Base-by-base conservation (phyloP, 2,888 invertebrate genomes). In the Cerastoderma edule region DNA sequence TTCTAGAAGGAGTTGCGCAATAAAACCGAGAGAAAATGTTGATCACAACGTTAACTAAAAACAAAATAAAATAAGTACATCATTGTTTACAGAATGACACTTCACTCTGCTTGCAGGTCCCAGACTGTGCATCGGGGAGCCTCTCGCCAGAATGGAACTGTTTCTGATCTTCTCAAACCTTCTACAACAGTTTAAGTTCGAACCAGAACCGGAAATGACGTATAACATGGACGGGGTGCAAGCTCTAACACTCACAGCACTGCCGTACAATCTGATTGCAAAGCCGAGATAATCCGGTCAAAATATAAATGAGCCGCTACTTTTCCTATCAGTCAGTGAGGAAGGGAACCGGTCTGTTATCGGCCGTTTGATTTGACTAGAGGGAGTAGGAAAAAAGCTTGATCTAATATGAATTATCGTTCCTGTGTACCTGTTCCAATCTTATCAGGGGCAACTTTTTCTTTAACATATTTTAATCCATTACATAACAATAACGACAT, bases 141-240 rank as follows among this genome's bases (percentile, higher is more conserved):
- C 85, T 4, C 65, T 87, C n/a, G 86, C 86, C 22, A 83, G 83
- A 65, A 84, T 85, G 83, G 86, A 87, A 44, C 65, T 87, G 24
- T 87, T 87, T 48, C 78, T 87, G 33, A 84, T 87, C 22, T 85
- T 87, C 57, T 72, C 85, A 6, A 85, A 85, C 39, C 71, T 87
- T 30, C 50, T 87, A 5, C 85, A 87, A 48, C 77, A 70, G 35
- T 87, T 85, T 48, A 35, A 46, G n/a, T 87, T 87, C 48, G 30
- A 28, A 22, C 66, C 66, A 44, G 70, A 35, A 16, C 57, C 66
- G 13, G 67, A 56, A 8, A 73, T 66, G 19, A 28, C 54, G 2
- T 80, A 78, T 39, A 75, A 76, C n/a, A 46, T 72, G 32, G 82
- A 82, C 1, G 84, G 84, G 8, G 72, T 83, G 10, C 84, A 85